Percentiles rank a stretch among this genome's conserved stretches.
These are phyloP conservation scores for Zaprionus kolodkinae DNA, from an alignment of 1,140 invertebrate species.

Conservation along the genomic window DNA sequence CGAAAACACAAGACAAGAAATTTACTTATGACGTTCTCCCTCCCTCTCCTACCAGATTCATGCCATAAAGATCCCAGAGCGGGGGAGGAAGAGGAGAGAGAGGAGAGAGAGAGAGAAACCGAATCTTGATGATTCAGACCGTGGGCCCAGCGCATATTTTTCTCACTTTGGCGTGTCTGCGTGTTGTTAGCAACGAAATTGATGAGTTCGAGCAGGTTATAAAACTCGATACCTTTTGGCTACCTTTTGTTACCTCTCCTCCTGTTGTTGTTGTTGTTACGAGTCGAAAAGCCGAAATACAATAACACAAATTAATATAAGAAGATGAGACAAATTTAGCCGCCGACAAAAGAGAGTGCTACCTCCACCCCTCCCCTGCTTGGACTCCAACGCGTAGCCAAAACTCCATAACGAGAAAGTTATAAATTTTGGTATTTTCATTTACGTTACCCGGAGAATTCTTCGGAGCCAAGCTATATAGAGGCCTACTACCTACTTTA, in stretches of 20 bases:
- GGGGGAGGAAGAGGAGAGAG: too few species aligned
- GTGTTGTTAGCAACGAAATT: slow-evolving; percentile 82
- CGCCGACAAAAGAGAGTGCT: slow-evolving; percentile 71
- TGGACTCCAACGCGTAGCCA: slow-evolving; percentile 18
- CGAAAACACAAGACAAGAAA: slow-evolving; percentile 70
- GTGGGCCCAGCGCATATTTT: slow-evolving; percentile 62
- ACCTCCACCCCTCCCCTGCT: background rate
- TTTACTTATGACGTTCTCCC: slow-evolving; percentile 70
- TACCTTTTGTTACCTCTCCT: slow-evolving; percentile 59
- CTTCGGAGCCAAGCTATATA: background rate
- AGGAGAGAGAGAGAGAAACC: background rate
- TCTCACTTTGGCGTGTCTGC: slow-evolving; percentile 81
- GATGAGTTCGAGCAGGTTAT: slow-evolving; percentile 82
- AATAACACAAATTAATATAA: slow-evolving; percentile 82
- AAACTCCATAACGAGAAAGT: slow-evolving; percentile 79
- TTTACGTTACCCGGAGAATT: slow-evolving; percentile 23
- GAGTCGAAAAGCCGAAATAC: slow-evolving; percentile 65
- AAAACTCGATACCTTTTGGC: slow-evolving; percentile 79
- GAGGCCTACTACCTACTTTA: slow-evolving; percentile 16
- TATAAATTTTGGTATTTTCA: slow-evolving; percentile 82
- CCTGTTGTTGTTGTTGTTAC: slow-evolving; percentile 47
- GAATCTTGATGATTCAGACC: slow-evolving; percentile 67
- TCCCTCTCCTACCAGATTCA: too few species aligned
- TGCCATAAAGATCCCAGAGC: background rate
- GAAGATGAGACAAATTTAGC: slow-evolving; percentile 82